These are phyloP conservation scores for Dione vanillae DNA, from an alignment of 2,888 invertebrate genomes.

Conservation along the genomic window DNA sequence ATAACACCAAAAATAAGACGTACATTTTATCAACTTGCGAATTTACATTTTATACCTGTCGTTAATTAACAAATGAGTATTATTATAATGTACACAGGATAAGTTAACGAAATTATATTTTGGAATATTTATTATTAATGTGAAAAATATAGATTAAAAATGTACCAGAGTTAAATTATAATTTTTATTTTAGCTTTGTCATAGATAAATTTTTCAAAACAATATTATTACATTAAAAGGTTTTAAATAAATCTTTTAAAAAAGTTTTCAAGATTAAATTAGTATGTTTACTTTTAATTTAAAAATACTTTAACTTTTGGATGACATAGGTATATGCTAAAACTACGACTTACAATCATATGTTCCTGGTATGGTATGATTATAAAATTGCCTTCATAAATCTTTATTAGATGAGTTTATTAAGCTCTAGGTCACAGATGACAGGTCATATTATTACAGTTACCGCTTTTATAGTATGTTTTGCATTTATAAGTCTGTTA, in stretches of 20 bases:
- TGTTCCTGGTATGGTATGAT: slow-evolving; percentile 45
- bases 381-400: slow-evolving; percentile 49
- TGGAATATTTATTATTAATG: neutral
- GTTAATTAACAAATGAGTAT: slow-evolving; percentile 23
- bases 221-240: too few species aligned
- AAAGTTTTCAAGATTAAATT: too few species aligned
- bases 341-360: slow-evolving; percentile 39
- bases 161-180: too few species aligned
- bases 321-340: slow-evolving; percentile 42
- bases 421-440: slow-evolving; percentile 46
- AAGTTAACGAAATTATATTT: slow-evolving; percentile 10
- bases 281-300: neutral
- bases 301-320: slow-evolving; percentile 13
- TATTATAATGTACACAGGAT: slow-evolving; percentile 3
- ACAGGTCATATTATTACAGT: slow-evolving; percentile 37
- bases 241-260: too few species aligned
- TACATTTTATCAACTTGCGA: slow-evolving; percentile 5
- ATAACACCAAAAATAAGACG: slow-evolving; percentile 9
- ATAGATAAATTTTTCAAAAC: too few species aligned
- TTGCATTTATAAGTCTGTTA: neutral
- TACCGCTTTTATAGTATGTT: neutral
- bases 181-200: too few species aligned
- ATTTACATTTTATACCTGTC: slow-evolving; percentile 22
- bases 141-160: neutral
- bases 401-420: slow-evolving; percentile 49